Percentiles rank a stretch among this genome's conserved stretches.
Evolutionary conservation across 2,797 vertebrate species (phyloP).

Genomic region (Aulostomus chinensis): DNA sequence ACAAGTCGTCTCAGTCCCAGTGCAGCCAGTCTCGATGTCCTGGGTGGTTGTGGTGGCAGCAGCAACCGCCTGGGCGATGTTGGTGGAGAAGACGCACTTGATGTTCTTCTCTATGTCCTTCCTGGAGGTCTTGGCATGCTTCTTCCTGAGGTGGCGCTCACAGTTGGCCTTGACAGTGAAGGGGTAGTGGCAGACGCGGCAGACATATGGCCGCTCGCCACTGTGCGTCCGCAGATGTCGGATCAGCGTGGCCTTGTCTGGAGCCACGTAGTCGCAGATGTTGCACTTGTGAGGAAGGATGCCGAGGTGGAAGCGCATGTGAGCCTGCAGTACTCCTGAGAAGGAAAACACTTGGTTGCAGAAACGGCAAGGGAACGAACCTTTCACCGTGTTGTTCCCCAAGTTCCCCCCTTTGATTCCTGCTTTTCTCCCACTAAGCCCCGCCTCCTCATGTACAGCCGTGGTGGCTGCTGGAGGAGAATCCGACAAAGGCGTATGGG

Average conservation of each 20-base stretch:
- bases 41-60: conserved; percentile 70
- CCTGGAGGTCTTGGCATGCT: conserved; percentile 93
- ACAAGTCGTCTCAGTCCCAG: conserved; percentile 81
- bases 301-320: conserved; percentile 94
- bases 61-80: conserved; percentile 51
- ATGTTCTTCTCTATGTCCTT: conserved; percentile 98
- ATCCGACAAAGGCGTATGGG: conserved; percentile 84
- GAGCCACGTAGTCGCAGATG: conserved; percentile 95
- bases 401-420: conserved; percentile 78
- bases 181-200: conserved; percentile 95
- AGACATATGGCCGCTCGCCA: conserved; percentile 94
- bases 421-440: conserved; percentile 73
- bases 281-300: conserved; percentile 95
- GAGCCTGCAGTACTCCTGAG: conserved; percentile 91
- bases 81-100: conserved; percentile 87
- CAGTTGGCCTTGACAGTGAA: conserved; percentile 99
- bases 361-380: conserved; percentile 91
- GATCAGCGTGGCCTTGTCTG: conserved; percentile 95
- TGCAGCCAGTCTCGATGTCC: conserved; percentile 81
- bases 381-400: conserved; percentile 81
- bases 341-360: conserved; percentile 93
- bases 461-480: conserved; percentile 80
- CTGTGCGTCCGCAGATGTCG: conserved; percentile 95
- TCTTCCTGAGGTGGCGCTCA: conserved; percentile 96
- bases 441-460: conserved; percentile 79